Percentiles rank a stretch among this genome's conserved stretches.
Conservation (phyloP, 2,113 vertebrate genomes). For the Sebastes schlegelii region DNA sequence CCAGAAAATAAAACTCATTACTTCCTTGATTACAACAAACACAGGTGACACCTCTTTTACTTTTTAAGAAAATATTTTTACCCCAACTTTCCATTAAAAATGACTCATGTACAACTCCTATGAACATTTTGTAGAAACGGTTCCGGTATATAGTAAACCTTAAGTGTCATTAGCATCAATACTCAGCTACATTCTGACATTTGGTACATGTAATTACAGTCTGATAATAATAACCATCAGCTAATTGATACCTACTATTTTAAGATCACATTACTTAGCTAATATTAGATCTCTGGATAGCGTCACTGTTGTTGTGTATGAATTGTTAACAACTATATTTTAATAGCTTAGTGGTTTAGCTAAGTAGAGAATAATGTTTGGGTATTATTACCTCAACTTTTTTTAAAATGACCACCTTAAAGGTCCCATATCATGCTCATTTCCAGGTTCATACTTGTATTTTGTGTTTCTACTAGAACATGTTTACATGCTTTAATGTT, state of each 20-base stretch:
- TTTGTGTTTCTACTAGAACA: too few relatives aligned
- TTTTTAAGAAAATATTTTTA: not conserved
- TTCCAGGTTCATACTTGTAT: too few relatives aligned
- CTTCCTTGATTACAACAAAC: conserved; percentile 33
- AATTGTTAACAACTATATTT: not conserved
- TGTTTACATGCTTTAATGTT: too few relatives aligned
- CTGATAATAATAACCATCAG: not conserved
- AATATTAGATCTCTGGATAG: not conserved
- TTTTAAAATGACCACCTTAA: too few relatives aligned
- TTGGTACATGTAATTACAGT: not conserved
- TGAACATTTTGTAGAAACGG: not conserved
- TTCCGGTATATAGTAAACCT: too few relatives aligned
- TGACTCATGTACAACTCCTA: not conserved
- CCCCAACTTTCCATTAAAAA: not conserved
- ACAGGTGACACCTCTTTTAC: not conserved
- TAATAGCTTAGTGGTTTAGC: too few relatives aligned
- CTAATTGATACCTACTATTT: not conserved
- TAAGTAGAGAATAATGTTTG: too few relatives aligned
- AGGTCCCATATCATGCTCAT: too few relatives aligned
- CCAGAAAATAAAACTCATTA: conserved; percentile 13
- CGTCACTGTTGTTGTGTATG: not conserved
- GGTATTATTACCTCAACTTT: too few relatives aligned
- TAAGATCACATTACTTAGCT: not conserved
- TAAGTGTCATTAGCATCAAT: not conserved
- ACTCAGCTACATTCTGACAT: not conserved